Percentiles rank a stretch among this genome's conserved stretches.
Conservation (phyloP, 2,113 vertebrate genomes). For the Ciconia maguari region DNA sequence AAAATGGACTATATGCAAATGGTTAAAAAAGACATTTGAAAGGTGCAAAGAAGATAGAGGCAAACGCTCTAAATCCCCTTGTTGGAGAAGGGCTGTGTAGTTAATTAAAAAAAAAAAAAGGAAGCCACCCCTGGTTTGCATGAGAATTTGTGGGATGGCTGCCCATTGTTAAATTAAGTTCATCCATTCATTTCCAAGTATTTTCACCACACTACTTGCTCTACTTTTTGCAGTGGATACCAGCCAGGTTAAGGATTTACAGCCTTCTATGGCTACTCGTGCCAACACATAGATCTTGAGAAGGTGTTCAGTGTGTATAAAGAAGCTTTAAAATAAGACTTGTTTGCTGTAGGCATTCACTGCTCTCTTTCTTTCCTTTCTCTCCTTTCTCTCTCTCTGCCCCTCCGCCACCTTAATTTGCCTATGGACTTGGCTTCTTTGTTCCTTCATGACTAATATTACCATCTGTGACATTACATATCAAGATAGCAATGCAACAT, state of each 20-base stretch:
- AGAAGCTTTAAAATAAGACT: constrained; percentile 63
- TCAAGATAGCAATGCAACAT: constrained; percentile 81
- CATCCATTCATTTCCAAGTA: constrained; percentile 76
- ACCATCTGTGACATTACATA: constrained; percentile 86
- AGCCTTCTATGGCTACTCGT: constrained; percentile 41
- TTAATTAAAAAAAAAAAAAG: constrained; percentile 32
- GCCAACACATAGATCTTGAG: constrained; percentile 54
- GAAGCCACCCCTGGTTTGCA: constrained; percentile 68
- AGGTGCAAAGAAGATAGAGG: constrained; percentile 55
- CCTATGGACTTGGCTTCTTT: constrained; percentile 78
- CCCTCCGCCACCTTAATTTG: constrained; percentile 69
- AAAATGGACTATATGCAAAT: neutral
- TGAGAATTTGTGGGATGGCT: constrained; percentile 71
- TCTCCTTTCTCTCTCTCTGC: neutral
- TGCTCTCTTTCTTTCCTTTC: neutral
- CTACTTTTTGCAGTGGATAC: constrained; percentile 65
- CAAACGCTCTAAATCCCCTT: constrained; percentile 58
- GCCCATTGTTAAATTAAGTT: constrained; percentile 77
- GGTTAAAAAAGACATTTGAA: constrained; percentile 60
- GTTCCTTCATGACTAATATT: constrained; percentile 84
- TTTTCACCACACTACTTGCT: constrained; percentile 68
- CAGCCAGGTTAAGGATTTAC: constrained; percentile 70
- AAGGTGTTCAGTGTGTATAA: constrained; percentile 60
- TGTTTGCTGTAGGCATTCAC: constrained; percentile 30
- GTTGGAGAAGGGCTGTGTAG: constrained; percentile 45